Conservation (phyloP, 2,797 vertebrate species). For the Cuniculus paca region DNA sequence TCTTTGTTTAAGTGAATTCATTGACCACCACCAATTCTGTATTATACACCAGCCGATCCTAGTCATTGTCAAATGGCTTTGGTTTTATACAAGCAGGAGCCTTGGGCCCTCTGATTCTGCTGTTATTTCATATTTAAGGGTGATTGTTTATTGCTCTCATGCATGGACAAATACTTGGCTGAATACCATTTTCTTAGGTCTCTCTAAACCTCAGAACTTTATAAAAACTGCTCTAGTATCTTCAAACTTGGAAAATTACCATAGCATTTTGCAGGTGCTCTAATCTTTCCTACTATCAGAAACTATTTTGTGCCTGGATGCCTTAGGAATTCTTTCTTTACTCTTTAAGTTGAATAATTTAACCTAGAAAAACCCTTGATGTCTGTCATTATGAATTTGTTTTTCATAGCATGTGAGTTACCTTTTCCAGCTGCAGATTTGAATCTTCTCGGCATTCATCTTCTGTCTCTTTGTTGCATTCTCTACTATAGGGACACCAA, state of each 20-base stretch:
- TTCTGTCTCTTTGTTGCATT: neutral
- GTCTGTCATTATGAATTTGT: neutral
- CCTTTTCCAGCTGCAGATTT: neutral
- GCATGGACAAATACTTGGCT: neutral
- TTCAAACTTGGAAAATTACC: constrained; percentile 44
- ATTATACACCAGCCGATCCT: constrained; percentile 12
- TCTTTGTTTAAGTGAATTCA: constrained; percentile 57
- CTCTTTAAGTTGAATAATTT: constrained; percentile 66
- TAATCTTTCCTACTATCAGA: constrained; percentile 42
- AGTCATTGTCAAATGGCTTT: neutral
- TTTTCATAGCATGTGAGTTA: neutral
- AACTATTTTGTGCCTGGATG: neutral
- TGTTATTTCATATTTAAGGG: constrained; percentile 30
- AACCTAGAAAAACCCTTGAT: constrained; percentile 62
- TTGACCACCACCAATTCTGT: neutral
- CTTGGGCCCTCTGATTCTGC: neutral
- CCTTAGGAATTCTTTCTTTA: constrained; percentile 56
- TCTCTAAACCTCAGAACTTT: constrained; percentile 51
- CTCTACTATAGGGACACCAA: neutral
- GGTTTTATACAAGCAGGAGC: constrained; percentile 11
- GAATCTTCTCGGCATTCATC: constrained; percentile 53
- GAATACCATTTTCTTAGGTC: neutral
- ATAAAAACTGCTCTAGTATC: constrained; percentile 24
- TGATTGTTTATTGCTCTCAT: neutral
- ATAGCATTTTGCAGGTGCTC: neutral